Percentiles rank a stretch among this genome's conserved stretches.
These are phyloP conservation scores for Ivindomyrus marchei DNA, from an alignment of 2,113 vertebrate species.

Conservation along the genomic window DNA sequence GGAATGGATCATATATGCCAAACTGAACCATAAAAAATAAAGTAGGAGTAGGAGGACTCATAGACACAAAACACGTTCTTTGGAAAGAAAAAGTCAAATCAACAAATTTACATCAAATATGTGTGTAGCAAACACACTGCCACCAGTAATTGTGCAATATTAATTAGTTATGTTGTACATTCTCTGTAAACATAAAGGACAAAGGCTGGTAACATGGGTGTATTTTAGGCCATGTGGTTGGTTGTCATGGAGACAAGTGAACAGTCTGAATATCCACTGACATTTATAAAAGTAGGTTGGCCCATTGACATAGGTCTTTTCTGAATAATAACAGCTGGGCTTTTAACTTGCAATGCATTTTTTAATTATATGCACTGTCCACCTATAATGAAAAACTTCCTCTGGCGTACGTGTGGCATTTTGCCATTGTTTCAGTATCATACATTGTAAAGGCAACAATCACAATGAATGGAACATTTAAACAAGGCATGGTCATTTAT, in stretches of 20 bases:
- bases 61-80: background rate
- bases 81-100: background rate
- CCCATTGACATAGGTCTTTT: slow-evolving; percentile 25
- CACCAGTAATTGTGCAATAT: background rate
- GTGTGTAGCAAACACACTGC: background rate
- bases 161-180: background rate
- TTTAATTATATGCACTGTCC: background rate
- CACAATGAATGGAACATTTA: slow-evolving; percentile 9
- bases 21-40: background rate
- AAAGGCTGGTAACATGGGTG: slow-evolving; percentile 6
- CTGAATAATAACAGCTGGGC: slow-evolving; percentile 1
- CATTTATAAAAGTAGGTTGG: slow-evolving; percentile 33
- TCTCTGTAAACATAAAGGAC: background rate
- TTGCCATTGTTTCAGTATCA: slow-evolving; percentile 7
- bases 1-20: background rate
- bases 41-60: background rate
- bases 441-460: background rate
- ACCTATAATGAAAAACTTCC: background rate
- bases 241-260: slow-evolving; percentile 28
- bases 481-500: background rate
- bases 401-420: background rate
- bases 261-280: slow-evolving; percentile 26
- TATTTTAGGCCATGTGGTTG: slow-evolving; percentile 13
- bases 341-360: slow-evolving; percentile 12
- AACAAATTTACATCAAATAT: background rate